Conservation (phyloP, 2,888 invertebrate species). For the Eupithecia exiguata region DNA sequence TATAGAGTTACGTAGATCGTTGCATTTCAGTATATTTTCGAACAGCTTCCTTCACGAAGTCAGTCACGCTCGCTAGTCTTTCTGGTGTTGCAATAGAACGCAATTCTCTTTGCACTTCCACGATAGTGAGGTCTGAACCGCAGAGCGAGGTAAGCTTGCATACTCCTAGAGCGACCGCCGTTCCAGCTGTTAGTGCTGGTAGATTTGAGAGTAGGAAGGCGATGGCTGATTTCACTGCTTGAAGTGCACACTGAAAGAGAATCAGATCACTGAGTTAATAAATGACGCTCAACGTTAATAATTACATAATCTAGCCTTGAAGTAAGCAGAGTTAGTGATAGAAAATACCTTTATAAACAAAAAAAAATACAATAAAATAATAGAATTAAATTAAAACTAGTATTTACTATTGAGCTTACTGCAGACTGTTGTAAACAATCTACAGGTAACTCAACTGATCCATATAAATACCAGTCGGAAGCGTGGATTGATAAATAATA, state of each 20-base stretch:
- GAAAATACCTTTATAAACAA: no score
- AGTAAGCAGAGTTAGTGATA: no score
- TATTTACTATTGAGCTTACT: no score
- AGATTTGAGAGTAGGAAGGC: constrained; percentile 46
- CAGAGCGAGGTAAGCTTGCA: constrained; percentile 83
- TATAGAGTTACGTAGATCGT: background rate
- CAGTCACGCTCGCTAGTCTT: constrained; percentile 74
- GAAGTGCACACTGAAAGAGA: constrained; percentile 32
- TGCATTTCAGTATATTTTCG: constrained; percentile 69
- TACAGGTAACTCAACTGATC: no score
- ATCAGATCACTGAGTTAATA: background rate
- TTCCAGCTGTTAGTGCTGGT: constrained; percentile 50
- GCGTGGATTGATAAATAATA: no score
- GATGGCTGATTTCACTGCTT: constrained; percentile 41
- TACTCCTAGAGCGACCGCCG: constrained; percentile 73
- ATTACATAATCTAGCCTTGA: no score
- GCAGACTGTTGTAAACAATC: no score
- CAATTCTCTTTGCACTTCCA: constrained; percentile 60
- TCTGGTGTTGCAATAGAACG: constrained; percentile 79
- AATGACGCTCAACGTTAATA: no score
- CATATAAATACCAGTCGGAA: no score
- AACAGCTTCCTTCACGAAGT: constrained; percentile 80
- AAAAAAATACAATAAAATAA: no score
- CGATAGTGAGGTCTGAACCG: constrained; percentile 41
- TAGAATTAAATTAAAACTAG: no score